Conservation (phyloP, 2,888 invertebrate genomes). For the Cepaea hortensis region DNA sequence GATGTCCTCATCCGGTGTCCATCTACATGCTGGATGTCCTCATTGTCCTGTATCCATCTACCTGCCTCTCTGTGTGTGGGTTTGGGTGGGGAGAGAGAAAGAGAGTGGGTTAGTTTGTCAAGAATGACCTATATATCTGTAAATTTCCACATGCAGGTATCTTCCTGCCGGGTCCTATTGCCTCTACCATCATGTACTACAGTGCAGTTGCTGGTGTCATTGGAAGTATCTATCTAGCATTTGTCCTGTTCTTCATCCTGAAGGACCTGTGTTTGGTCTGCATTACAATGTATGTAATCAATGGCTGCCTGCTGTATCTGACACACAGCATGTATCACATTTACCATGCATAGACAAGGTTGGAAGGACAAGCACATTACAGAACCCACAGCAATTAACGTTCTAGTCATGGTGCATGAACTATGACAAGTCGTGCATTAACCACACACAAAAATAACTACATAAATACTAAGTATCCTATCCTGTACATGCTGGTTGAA, state of each 20-base stretch:
- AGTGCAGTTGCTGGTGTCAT: slow-evolving; percentile 81
- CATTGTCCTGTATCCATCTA: too few species aligned
- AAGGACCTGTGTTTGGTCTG: slow-evolving; percentile 89
- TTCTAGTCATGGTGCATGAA: too few species aligned
- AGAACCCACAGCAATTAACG: too few species aligned
- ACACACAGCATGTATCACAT: slow-evolving; percentile 25
- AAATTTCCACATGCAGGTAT: slow-evolving; percentile 54
- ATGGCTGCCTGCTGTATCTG: slow-evolving; percentile 70
- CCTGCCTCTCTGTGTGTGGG: background rate
- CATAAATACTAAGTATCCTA: too few species aligned
- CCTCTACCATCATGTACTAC: slow-evolving; percentile 73
- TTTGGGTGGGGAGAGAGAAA: background rate
- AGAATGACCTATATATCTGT: background rate
- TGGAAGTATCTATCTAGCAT: slow-evolving; percentile 86
- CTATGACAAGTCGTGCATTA: too few species aligned
- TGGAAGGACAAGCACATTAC: too few species aligned
- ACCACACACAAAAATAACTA: too few species aligned
- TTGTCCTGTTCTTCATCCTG: slow-evolving; percentile 85
- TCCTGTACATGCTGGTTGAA: too few species aligned
- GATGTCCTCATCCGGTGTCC: too few species aligned
- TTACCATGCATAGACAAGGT: background rate
- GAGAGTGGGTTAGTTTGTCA: background rate
- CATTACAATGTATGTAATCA: slow-evolving; percentile 85
- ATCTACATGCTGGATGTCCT: too few species aligned
- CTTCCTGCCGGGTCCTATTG: slow-evolving; percentile 41